Evolutionary conservation across 1,140 invertebrate species (phyloP).

Genomic region (Drosophila lowei): DNA sequence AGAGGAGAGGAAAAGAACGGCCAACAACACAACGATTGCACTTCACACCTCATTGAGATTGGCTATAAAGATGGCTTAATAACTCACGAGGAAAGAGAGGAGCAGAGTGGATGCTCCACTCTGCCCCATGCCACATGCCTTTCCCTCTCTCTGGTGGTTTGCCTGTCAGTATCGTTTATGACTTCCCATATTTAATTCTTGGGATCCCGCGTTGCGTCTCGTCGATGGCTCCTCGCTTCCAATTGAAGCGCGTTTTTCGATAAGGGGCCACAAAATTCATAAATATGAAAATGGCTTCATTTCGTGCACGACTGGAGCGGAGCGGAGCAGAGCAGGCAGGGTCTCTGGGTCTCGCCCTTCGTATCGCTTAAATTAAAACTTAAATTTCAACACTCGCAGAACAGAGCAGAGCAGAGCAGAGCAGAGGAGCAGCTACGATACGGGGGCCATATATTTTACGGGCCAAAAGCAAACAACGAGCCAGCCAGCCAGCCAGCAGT

Average conservation of each 20-base stretch:
- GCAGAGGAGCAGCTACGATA: conserved; percentile 38
- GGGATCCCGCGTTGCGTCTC: too few relatives aligned
- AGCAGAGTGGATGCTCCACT: conserved; percentile 35
- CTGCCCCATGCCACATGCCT: background rate
- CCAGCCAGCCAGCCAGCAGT: conserved; percentile 23
- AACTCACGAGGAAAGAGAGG: conserved; percentile 53
- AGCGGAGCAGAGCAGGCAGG: background rate
- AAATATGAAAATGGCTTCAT: conserved; percentile 82
- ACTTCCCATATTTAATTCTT: conserved; percentile 77
- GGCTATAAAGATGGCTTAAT: conserved; percentile 82
- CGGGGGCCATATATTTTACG: conserved; percentile 66
- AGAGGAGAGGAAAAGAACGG: conserved; percentile 27
- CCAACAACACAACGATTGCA: conserved; percentile 72
- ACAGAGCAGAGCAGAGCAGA: too few relatives aligned
- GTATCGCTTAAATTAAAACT: conserved; percentile 81
- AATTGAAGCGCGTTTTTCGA: conserved; percentile 77
- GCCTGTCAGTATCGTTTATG: conserved; percentile 79
- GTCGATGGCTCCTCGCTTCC: conserved; percentile 44
- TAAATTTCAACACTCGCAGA: conserved; percentile 77
- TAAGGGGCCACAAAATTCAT: conserved; percentile 72
- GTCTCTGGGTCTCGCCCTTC: conserved; percentile 48
- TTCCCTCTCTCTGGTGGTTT: background rate
- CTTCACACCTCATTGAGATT: conserved; percentile 83
- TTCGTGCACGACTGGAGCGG: conserved; percentile 45
- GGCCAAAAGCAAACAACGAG: conserved; percentile 39